Conservation (phyloP, 2,888 invertebrate species). For the Nomada ruficornis region DNA sequence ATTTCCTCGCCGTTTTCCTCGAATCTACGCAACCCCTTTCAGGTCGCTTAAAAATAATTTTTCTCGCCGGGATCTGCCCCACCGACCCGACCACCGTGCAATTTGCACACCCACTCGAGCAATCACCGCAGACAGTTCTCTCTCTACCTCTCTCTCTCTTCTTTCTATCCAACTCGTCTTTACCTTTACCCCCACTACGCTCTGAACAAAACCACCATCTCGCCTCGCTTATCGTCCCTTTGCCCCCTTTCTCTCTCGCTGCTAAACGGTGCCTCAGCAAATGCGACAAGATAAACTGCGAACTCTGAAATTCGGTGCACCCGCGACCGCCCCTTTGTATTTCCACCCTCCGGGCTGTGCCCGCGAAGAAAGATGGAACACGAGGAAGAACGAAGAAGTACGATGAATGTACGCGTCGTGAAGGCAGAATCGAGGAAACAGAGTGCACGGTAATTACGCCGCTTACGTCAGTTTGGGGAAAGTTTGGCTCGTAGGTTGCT, state of each 20-base stretch:
- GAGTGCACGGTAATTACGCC: constrained; percentile 53
- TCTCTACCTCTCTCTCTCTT: constrained; percentile 40
- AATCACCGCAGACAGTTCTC: constrained; percentile 47
- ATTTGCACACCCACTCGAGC: constrained; percentile 54
- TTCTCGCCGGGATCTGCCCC: constrained; percentile 27
- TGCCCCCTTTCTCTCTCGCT: neutral
- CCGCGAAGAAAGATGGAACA: constrained; percentile 10
- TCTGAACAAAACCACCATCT: constrained; percentile 60
- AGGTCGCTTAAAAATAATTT: constrained; percentile 46
- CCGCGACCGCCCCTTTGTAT: constrained; percentile 60
- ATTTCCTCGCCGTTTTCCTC: neutral
- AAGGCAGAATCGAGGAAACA: constrained; percentile 43
- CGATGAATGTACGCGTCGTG: constrained; percentile 27
- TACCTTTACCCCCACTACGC: constrained; percentile 43
- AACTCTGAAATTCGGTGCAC: constrained; percentile 71
- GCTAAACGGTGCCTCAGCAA: constrained; percentile 59
- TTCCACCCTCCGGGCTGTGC: constrained; percentile 32
- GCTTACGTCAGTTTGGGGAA: constrained; percentile 26
- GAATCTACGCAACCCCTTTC: constrained; percentile 19
- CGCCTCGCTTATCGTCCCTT: constrained; percentile 27
- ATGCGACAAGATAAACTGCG: constrained; percentile 73
- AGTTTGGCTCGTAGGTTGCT: neutral
- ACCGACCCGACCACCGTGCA: constrained; percentile 14
- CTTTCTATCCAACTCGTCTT: constrained; percentile 19
- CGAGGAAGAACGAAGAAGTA: constrained; percentile 26